Percentiles rank a stretch among this genome's conserved stretches.
Evolutionary conservation across 2,797 vertebrate species (phyloP).

Genomic region (Arctocebus calabarensis): DNA sequence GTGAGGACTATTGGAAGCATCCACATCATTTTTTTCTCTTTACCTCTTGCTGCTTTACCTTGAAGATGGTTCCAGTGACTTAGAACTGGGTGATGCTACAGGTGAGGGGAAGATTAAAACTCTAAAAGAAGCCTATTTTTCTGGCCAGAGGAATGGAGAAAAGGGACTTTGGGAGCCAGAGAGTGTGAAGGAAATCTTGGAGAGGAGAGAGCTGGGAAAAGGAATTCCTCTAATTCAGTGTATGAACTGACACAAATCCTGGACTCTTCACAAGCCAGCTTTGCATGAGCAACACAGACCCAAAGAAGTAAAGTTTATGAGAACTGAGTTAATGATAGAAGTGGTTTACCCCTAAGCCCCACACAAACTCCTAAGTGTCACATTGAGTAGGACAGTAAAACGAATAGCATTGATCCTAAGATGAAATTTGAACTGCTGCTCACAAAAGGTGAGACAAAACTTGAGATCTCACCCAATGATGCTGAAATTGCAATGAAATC

Average conservation of each 20-base stretch:
- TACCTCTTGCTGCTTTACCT: neutral
- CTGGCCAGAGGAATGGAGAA: neutral
- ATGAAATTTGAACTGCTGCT: constrained; percentile 28
- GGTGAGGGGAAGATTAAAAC: neutral
- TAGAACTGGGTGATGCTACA: neutral
- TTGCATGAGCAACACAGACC: neutral
- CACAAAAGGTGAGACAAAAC: constrained; percentile 16
- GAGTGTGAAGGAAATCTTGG: neutral
- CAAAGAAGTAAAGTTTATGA: neutral
- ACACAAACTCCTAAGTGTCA: neutral
- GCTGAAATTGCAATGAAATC: constrained; percentile 40
- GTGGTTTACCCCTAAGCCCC: neutral
- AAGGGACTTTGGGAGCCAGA: neutral
- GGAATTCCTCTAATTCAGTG: neutral
- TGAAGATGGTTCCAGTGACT: neutral
- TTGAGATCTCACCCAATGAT: neutral
- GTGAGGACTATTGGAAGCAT: neutral
- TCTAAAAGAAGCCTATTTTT: neutral
- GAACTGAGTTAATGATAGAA: neutral
- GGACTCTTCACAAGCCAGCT: neutral
- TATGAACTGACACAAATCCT: constrained; percentile 36
- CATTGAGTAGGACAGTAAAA: neutral
- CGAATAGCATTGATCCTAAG: constrained; percentile 33
- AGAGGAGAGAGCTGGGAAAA: constrained; percentile 26
- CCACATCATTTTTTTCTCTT: neutral